Percentiles rank a stretch among this genome's conserved stretches.
phyloP scores from a whole-genome alignment of 2,797 vertebrate species.

The Cacajao melanocephalus region DNA sequence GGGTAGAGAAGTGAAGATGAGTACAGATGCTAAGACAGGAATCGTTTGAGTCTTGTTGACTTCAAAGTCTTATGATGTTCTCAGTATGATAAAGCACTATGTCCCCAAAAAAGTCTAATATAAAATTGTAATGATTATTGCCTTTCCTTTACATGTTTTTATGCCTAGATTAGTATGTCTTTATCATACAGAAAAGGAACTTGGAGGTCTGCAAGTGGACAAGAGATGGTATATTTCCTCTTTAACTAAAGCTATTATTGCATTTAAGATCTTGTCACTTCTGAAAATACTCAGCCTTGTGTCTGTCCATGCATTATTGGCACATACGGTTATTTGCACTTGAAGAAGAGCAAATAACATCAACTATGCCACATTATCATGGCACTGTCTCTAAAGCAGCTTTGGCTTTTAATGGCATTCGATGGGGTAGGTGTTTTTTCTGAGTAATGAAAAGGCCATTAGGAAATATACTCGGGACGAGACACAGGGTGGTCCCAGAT shows the following conservation, averaged over 20 bases:
- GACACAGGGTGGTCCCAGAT: not conserved
- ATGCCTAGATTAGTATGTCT: not conserved
- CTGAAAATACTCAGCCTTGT: not conserved
- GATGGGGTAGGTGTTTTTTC: not conserved
- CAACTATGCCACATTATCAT: not conserved
- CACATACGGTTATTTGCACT: not conserved
- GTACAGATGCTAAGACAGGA: not conserved
- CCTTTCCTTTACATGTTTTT: not conserved
- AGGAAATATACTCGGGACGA: not conserved
- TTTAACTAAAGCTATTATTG: not conserved
- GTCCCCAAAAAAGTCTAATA: not conserved
- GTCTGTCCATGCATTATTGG: not conserved
- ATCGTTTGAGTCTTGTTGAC: not conserved
- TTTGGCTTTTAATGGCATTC: not conserved
- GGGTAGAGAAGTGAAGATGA: not conserved
- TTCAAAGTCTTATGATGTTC: not conserved
- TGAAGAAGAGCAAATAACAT: not conserved
- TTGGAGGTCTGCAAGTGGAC: not conserved
- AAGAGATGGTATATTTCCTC: not conserved
- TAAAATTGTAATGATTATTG: not conserved
- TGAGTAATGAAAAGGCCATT: not conserved
- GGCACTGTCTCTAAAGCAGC: not conserved
- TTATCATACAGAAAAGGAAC: not conserved
- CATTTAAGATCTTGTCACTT: not conserved
- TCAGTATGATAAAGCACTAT: not conserved